Evolutionary conservation across 2,888 invertebrate species (phyloP).

Genomic region (Cheilosia pagana): DNA sequence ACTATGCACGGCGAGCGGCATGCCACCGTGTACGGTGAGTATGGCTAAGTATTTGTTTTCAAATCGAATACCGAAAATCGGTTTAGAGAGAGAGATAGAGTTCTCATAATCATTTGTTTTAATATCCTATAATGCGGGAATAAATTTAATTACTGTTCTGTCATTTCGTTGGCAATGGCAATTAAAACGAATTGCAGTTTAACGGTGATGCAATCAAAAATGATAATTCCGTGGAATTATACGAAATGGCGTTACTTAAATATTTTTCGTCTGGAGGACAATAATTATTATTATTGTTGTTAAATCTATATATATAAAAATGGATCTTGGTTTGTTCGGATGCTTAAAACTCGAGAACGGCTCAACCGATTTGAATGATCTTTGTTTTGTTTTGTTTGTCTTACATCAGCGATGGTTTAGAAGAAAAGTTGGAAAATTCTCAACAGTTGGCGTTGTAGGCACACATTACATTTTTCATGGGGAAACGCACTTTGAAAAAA

Average conservation of each 20-base stretch:
- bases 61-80: conserved; percentile 39
- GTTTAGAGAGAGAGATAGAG: background rate
- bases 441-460: no score
- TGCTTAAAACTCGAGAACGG: no score
- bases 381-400: no score
- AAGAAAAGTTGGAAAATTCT: no score
- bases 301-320: no score
- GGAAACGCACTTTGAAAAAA: no score
- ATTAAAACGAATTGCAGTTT: conserved; percentile 40
- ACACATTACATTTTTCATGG: no score
- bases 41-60: conserved; percentile 8
- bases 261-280: background rate
- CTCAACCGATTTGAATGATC: no score
- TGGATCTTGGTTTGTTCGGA: no score
- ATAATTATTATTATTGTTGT: no score
- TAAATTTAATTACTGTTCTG: conserved; percentile 50
- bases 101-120: conserved; percentile 52
- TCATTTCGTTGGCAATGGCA: conserved; percentile 14
- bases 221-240: conserved; percentile 16
- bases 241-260: background rate
- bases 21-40: background rate
- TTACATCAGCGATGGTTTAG: no score
- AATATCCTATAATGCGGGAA: conserved; percentile 59
- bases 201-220: conserved; percentile 12
- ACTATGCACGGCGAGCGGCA: conserved; percentile 17